Evolutionary conservation across 2,797 vertebrate genomes (phyloP), one percentile per base, ranked within the genome.

Genomic region (Silurus aristotelis): DNA sequence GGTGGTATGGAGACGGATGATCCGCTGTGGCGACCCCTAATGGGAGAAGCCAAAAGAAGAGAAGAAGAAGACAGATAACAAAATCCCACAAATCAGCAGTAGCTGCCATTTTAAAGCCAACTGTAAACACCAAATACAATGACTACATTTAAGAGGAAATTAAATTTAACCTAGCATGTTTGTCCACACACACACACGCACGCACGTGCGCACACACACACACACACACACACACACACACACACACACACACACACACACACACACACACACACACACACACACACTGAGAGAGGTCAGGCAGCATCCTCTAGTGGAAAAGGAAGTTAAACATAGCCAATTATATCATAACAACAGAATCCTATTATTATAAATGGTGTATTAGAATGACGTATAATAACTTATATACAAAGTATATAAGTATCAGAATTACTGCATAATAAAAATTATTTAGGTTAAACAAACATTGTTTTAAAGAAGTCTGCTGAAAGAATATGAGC

Each of bases 291-390:
- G 97, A 97, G 94, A 98, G 95, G 87, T 98, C 97, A 6, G 98
- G 91, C 86, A 99, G 92, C 70, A 95, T 93, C 20, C 97, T 97
- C 91, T 96, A 96, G 93, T 97, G 96, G 90, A 96, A 99, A 76
- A 87, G 95, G 22, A 95, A 90, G 9, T 95, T 97, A 86, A 99
- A 93, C 58, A 92, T 88, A 3, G 96, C 95, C 68, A 98, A 92
- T 0, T 94, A 38, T 38, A 38, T 38, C 31, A 38, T 38, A 38
- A 55, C 5, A 52, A 6, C 17, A 43, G 46, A 76, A 1, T 46
- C 17, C 5, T 64, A n/a, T 31, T 52, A 15, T 61, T 61, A 15
- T 72, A 10, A n/a, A 55, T 5, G 52, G 17, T 31, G 22, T 20
- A 52, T 48, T 22, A 52, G 48, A 52, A 52, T 52, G 4, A 9